phyloP scores from a whole-genome alignment of 1,140 invertebrate genomes.

The Marisa cornuarietis region DNA sequence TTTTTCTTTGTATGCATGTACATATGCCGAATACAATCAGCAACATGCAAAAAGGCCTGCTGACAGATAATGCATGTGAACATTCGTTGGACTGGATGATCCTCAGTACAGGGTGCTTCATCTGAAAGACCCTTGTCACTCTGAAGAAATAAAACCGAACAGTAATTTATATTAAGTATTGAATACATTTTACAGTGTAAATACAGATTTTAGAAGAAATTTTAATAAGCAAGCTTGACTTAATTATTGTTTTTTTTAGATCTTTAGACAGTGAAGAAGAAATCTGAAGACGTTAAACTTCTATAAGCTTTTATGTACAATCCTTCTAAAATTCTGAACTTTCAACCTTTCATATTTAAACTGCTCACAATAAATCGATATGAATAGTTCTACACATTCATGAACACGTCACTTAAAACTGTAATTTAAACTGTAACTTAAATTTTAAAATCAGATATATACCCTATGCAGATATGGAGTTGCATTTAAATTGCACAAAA shows the following conservation, averaged over 20 bases:
- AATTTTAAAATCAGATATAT: background rate
- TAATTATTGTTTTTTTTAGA: no score
- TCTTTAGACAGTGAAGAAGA: no score
- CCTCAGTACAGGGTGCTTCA: background rate
- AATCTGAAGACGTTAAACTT: no score
- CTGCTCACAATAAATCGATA: background rate
- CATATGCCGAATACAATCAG: slow-evolving; percentile 12
- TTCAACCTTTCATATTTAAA: no score
- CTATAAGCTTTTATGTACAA: no score
- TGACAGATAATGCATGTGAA: slow-evolving; percentile 12
- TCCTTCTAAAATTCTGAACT: no score
- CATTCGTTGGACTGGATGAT: background rate
- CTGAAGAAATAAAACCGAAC: background rate
- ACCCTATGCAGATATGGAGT: background rate
- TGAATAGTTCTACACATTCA: background rate
- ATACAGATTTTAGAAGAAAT: background rate
- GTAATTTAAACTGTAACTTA: no score
- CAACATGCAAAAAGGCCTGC: slow-evolving; percentile 2
- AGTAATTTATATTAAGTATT: background rate
- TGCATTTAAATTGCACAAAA: background rate
- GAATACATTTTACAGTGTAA: background rate
- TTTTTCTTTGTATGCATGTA: background rate
- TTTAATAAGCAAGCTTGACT: no score
- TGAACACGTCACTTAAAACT: background rate
- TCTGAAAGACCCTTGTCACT: background rate